Percentiles rank a stretch among this genome's conserved stretches.
Conservation (phyloP, 2,888 invertebrate species). For the Trichopria drosophilae region DNA sequence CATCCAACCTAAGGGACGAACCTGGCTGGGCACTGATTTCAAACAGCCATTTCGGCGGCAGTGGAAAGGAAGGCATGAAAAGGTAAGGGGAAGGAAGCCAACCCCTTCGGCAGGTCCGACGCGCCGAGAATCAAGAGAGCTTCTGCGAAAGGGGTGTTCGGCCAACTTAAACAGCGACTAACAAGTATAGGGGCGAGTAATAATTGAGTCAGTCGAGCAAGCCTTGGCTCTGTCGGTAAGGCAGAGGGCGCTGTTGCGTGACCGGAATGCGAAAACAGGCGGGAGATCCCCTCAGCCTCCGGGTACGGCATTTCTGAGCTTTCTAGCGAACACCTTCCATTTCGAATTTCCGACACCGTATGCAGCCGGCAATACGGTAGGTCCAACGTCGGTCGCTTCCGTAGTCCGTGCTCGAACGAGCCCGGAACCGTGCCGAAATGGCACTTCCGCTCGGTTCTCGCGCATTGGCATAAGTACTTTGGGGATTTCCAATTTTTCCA, state of each 20-base stretch:
- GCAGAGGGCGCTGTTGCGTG: constrained; percentile 37
- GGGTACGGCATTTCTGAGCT: too few species aligned
- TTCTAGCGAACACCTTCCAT: constrained; percentile 6
- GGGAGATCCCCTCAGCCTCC: too few species aligned
- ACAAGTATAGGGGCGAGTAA: constrained; percentile 50
- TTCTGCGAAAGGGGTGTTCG: background rate
- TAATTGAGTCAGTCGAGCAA: constrained; percentile 51
- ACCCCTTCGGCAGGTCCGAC: constrained; percentile 5
- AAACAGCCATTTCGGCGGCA: too few species aligned
- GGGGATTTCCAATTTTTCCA: too few species aligned
- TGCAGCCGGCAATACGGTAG: constrained; percentile 1
- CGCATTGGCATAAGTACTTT: too few species aligned
- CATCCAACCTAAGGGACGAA: too few species aligned
- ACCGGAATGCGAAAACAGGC: constrained; percentile 48
- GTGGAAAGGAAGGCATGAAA: constrained; percentile 18
- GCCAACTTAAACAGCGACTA: constrained; percentile 50
- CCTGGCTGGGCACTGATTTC: too few species aligned
- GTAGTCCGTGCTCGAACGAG: constrained; percentile 9
- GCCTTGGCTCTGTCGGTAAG: constrained; percentile 31
- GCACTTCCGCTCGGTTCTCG: constrained; percentile 13
- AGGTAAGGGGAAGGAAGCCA: constrained; percentile 18
- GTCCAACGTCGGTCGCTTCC: constrained; percentile 18
- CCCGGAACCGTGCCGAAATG: constrained; percentile 15
- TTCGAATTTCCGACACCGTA: constrained; percentile 9
- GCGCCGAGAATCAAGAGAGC: too few species aligned